phyloP scores from a whole-genome alignment of 2,888 invertebrate species.

The Clitarchus hookeri region DNA sequence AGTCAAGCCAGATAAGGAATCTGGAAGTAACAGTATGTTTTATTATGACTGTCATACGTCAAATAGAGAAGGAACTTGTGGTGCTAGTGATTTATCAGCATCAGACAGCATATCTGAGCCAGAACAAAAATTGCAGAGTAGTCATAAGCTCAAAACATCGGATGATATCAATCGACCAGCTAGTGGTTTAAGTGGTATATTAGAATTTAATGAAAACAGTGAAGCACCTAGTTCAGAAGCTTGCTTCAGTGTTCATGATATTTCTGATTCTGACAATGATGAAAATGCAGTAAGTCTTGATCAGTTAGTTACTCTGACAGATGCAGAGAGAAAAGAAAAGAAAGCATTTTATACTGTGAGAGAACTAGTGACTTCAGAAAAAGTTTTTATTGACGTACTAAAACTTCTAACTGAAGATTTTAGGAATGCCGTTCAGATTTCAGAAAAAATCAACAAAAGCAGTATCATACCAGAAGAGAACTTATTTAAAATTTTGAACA shows the following conservation, averaged over 20 bases:
- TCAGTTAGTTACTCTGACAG: conserved; percentile 35
- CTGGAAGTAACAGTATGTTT: background rate
- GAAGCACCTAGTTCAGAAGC: conserved; percentile 40
- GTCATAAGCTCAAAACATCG: conserved; percentile 18
- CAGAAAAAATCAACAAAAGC: conserved; percentile 47
- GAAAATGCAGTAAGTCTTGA: conserved; percentile 29
- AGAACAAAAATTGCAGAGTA: background rate
- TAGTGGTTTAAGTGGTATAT: conserved; percentile 36
- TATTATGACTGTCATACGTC: background rate
- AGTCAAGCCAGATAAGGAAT: background rate
- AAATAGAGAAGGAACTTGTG: background rate
- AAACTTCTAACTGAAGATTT: conserved; percentile 60
- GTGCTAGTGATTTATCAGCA: background rate
- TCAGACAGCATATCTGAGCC: background rate
- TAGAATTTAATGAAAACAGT: conserved; percentile 33
- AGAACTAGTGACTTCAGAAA: conserved; percentile 61
- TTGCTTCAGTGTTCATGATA: conserved; percentile 40
- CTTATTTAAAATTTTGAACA: conserved; percentile 57
- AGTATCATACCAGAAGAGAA: conserved; percentile 55
- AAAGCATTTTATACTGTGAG: conserved; percentile 58
- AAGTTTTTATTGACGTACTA: conserved; percentile 60
- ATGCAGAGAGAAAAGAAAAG: conserved; percentile 47
- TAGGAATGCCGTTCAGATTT: conserved; percentile 52
- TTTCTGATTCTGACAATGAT: conserved; percentile 42
- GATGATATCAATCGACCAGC: conserved; percentile 29